A percentile compares a stretch with the other conserved stretches of the same genome.
Conservation (phyloP, 2,797 vertebrate species). For the Sylvia borin region DNA sequence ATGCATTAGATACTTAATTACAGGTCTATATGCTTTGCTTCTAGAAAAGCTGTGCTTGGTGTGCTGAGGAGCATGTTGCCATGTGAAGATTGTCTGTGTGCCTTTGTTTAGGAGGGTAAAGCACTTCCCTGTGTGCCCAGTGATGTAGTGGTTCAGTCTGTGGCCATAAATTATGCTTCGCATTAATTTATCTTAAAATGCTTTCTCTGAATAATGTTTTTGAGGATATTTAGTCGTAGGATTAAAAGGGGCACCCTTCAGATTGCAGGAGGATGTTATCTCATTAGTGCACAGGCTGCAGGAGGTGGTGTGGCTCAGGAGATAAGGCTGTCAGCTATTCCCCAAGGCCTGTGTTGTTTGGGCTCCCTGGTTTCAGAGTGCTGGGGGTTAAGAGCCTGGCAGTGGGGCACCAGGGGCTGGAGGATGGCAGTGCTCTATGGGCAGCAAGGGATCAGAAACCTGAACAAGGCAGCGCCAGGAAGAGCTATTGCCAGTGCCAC, state of each 20-base stretch:
- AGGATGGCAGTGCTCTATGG: background rate
- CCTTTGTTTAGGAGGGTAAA: background rate
- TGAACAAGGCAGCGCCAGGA: background rate
- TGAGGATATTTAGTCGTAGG: conserved; percentile 53
- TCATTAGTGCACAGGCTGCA: conserved; percentile 61
- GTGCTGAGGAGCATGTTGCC: background rate
- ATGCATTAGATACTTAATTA: conserved; percentile 60
- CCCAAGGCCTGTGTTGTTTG: background rate
- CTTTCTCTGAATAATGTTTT: conserved; percentile 46
- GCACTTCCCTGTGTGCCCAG: background rate
- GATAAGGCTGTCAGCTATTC: conserved; percentile 71
- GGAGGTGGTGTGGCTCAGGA: conserved; percentile 57
- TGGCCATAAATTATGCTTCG: background rate
- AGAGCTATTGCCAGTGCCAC: background rate
- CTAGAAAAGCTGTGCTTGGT: background rate
- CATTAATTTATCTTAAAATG: conserved; percentile 26
- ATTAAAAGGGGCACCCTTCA: conserved; percentile 53
- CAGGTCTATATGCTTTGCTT: conserved; percentile 38
- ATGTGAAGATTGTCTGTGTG: background rate
- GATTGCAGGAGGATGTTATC: conserved; percentile 68
- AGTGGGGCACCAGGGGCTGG: background rate
- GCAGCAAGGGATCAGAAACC: background rate
- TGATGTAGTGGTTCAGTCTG: background rate
- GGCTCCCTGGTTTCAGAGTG: conserved; percentile 24
- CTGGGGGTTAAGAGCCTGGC: conserved; percentile 43